Evolutionary conservation across 2,888 invertebrate genomes (phyloP).

Genomic region (Drosophila basisetae): DNA sequence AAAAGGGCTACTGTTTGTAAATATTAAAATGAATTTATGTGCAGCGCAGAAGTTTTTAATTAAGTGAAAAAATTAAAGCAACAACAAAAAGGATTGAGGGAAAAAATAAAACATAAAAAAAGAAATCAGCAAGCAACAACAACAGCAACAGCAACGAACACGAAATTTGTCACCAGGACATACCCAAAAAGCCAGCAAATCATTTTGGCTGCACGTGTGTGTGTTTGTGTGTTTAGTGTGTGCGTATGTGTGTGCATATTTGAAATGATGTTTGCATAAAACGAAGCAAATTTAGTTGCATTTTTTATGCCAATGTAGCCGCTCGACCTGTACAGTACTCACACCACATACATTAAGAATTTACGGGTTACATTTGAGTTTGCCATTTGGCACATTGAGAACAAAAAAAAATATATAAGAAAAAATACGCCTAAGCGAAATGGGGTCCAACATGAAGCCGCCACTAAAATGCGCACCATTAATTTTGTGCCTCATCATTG

Average conservation of each 20-base stretch:
- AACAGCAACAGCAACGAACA: slow-evolving; percentile 6
- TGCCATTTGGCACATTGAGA: slow-evolving; percentile 22
- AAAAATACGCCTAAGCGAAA: slow-evolving; percentile 1
- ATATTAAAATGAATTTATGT: slow-evolving; percentile 78
- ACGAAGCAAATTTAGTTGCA: slow-evolving; percentile 63
- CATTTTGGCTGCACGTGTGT: slow-evolving; percentile 29
- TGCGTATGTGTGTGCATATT: slow-evolving; percentile 32
- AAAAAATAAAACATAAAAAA: slow-evolving; percentile 25
- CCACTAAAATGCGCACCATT: slow-evolving; percentile 52
- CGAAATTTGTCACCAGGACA: slow-evolving; percentile 42
- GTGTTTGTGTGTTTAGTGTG: slow-evolving; percentile 21
- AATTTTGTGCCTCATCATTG: slow-evolving; percentile 71
- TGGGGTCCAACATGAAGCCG: slow-evolving; percentile 52
- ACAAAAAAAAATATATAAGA: not conserved
- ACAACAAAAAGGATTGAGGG: slow-evolving; percentile 47
- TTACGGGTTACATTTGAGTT: slow-evolving; percentile 37
- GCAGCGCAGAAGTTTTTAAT: slow-evolving; percentile 75
- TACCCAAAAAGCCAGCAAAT: slow-evolving; percentile 52
- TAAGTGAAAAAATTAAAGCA: slow-evolving; percentile 71
- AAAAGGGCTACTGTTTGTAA: slow-evolving; percentile 71
- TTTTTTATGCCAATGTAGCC: slow-evolving; percentile 53
- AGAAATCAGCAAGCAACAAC: slow-evolving; percentile 4
- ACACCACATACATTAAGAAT: slow-evolving; percentile 21
- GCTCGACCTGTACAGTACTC: slow-evolving; percentile 34
- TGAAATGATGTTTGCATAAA: slow-evolving; percentile 65